Evolutionary conservation across 2,797 vertebrate species (phyloP).

Genomic region (Staurois parvus): DNA sequence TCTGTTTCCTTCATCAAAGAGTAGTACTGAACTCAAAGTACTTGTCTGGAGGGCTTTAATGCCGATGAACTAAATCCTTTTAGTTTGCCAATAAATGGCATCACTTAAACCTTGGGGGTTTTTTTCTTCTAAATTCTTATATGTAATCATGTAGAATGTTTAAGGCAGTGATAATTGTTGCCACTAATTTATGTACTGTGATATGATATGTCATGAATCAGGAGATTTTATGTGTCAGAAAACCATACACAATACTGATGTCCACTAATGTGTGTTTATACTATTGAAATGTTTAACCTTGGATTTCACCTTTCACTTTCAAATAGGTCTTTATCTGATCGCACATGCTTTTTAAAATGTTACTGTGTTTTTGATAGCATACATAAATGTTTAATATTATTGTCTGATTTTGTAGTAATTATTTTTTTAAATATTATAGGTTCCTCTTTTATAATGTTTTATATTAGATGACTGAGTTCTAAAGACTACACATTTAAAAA

Average conservation of each 20-base stretch:
- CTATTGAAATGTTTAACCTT: conserved; percentile 16
- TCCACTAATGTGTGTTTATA: conserved; percentile 29
- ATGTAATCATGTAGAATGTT: not conserved
- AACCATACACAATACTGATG: conserved; percentile 31
- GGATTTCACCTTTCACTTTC: conserved; percentile 15
- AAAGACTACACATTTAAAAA: not conserved
- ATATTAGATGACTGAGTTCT: not conserved
- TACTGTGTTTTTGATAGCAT: too few species aligned
- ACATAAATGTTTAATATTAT: not conserved
- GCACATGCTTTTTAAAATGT: not conserved
- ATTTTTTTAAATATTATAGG: not conserved
- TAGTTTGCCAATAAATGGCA: not conserved
- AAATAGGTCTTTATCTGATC: not conserved
- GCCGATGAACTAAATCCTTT: too few species aligned
- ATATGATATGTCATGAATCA: conserved; percentile 30
- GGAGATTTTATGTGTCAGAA: conserved; percentile 39
- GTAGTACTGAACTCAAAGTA: too few species aligned
- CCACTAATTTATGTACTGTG: not conserved
- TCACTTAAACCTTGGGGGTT: not conserved
- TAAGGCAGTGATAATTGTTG: not conserved
- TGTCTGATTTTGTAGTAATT: not conserved
- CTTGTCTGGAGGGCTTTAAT: too few species aligned
- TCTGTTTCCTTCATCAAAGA: not conserved
- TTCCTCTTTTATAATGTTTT: not conserved
- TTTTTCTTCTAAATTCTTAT: not conserved